A percentile compares a stretch with the other conserved stretches of the same genome.
Evolutionary conservation across 2,888 invertebrate species (phyloP).

Genomic region (Lasioglossum vierecki): DNA sequence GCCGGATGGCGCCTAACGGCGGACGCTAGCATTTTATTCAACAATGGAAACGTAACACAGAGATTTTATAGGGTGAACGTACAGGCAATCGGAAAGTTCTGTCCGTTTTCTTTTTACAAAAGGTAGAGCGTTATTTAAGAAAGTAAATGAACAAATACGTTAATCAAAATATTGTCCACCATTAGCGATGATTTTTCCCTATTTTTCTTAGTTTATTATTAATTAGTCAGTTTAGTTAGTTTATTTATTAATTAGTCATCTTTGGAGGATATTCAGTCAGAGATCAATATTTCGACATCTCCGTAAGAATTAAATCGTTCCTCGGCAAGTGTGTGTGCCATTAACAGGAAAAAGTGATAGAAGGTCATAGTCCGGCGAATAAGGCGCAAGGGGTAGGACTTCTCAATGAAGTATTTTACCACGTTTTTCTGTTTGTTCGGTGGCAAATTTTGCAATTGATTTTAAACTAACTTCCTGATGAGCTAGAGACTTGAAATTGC

Average conservation of each 20-base stretch:
- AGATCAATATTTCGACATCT: background rate
- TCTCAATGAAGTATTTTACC: too few species aligned
- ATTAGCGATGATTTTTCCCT: background rate
- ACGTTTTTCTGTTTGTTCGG: too few species aligned
- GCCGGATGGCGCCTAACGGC: background rate
- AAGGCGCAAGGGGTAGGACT: background rate
- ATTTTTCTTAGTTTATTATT: background rate
- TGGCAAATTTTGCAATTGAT: too few species aligned
- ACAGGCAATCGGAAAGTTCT: too few species aligned
- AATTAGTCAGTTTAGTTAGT: too few species aligned
- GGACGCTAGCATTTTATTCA: background rate
- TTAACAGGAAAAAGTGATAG: too few species aligned
- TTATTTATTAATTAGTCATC: background rate
- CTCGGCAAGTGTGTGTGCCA: background rate
- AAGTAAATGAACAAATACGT: background rate
- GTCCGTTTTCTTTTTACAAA: too few species aligned
- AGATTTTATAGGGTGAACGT: background rate
- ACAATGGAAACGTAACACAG: background rate
- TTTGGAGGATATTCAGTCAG: background rate
- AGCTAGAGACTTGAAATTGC: too few species aligned
- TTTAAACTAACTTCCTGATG: too few species aligned
- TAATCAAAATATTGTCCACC: background rate
- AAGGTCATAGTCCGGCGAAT: background rate
- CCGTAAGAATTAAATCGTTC: background rate
- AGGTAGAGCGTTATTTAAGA: too few species aligned